These are phyloP conservation scores for Rhabdophis nuchalis DNA, from an alignment of 2,797 vertebrate species.

Conservation along the genomic window DNA sequence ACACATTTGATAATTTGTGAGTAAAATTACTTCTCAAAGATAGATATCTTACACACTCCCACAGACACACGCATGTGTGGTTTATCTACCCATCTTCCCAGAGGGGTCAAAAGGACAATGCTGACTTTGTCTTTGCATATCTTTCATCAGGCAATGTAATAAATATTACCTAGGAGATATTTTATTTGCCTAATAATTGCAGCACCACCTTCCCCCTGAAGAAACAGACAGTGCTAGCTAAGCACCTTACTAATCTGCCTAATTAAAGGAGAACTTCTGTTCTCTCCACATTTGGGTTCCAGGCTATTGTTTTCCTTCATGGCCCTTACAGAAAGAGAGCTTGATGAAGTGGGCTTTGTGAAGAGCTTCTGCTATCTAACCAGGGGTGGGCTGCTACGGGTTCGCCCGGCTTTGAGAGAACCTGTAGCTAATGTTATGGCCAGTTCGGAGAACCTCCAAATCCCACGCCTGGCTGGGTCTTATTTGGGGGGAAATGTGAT, in stretches of 20 bases:
- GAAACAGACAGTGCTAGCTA: neutral
- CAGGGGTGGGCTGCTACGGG: no score
- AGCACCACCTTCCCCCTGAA: constrained; percentile 3
- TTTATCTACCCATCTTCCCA: neutral
- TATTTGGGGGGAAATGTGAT: no score
- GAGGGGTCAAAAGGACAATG: neutral
- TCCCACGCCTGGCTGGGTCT: no score
- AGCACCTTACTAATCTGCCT: neutral
- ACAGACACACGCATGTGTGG: neutral
- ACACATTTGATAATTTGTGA: neutral
- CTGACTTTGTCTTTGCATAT: neutral
- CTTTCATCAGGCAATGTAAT: constrained; percentile 7
- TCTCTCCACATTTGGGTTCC: neutral
- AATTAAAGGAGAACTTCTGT: neutral
- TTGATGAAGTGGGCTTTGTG: fast-evolving
- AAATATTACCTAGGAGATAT: constrained; percentile 1
- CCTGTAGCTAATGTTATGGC: no score
- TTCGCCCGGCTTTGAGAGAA: no score
- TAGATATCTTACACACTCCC: neutral
- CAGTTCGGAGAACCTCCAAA: no score
- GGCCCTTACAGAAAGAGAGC: neutral
- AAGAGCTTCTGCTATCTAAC: neutral
- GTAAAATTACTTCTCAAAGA: neutral
- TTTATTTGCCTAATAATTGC: neutral
- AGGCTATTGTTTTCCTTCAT: neutral